Conservation (phyloP, 1,140 invertebrate genomes). For the Lucilia cuprina region DNA sequence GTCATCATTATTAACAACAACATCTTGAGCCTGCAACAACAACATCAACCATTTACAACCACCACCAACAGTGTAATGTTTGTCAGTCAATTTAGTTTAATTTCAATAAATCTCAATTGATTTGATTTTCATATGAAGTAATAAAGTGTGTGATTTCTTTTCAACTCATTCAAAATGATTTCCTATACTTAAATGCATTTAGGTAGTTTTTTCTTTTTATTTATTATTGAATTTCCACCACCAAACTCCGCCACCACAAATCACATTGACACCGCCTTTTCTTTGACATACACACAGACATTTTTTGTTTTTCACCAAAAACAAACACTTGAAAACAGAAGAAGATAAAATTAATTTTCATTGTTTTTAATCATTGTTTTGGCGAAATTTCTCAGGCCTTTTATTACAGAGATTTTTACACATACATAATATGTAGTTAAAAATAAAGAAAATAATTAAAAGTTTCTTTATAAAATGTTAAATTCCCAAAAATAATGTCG, state of each 20-base stretch:
- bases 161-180: background rate
- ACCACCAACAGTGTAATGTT: background rate
- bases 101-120: slow-evolving; percentile 15
- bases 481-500: background rate
- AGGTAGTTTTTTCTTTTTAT: background rate
- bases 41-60: background rate
- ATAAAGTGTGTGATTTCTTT: background rate
- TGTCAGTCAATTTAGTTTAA: background rate
- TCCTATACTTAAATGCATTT: background rate
- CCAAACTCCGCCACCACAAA: background rate
- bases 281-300: background rate
- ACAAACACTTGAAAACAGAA: too few species aligned
- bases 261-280: slow-evolving; percentile 13
- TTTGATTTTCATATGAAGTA: background rate
- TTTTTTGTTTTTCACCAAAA: too few species aligned
- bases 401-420: too few species aligned
- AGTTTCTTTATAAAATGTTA: background rate
- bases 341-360: too few species aligned
- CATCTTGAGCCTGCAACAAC: background rate
- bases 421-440: too few species aligned
- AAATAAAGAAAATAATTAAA: too few species aligned
- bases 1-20: background rate
- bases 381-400: too few species aligned
- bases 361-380: too few species aligned
- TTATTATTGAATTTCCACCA: slow-evolving; percentile 1